Conservation (phyloP, 2,113 vertebrate species). For the Petrocephalus microphthalmus region DNA sequence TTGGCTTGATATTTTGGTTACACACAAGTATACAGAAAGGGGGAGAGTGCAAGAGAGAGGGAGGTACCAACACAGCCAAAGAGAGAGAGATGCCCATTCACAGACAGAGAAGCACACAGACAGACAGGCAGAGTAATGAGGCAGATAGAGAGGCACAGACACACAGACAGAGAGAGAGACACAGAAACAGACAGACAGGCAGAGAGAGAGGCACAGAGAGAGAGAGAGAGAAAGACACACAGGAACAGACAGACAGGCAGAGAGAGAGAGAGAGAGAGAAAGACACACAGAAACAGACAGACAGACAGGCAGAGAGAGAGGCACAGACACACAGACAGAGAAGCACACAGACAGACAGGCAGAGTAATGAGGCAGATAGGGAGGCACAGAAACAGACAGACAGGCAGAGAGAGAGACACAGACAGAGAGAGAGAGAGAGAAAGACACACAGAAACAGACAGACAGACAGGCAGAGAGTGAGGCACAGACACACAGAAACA, state of each 20-base stretch:
- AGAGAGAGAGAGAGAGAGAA: background rate
- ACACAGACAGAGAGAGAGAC: background rate
- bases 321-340: background rate
- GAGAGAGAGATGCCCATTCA: background rate
- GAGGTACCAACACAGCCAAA: background rate
- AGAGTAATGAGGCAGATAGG: background rate
- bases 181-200: background rate
- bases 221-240: background rate
- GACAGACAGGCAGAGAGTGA: background rate
- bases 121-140: background rate
- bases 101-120: background rate
- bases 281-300: background rate
- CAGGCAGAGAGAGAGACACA: background rate
- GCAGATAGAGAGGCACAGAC: background rate
- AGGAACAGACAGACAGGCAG: background rate
- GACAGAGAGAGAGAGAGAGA: background rate
- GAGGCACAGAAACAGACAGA: background rate
- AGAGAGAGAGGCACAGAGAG: background rate
- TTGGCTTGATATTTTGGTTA: background rate
- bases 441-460: background rate
- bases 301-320: background rate
- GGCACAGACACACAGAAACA: background rate
- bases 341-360: background rate
- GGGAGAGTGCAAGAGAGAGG: background rate
- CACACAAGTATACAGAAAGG: background rate